Evolutionary conservation across 2,797 vertebrate genomes (phyloP), one percentile per base, ranked within the genome.

Genomic region (Hypotaenidia okinawae): DNA sequence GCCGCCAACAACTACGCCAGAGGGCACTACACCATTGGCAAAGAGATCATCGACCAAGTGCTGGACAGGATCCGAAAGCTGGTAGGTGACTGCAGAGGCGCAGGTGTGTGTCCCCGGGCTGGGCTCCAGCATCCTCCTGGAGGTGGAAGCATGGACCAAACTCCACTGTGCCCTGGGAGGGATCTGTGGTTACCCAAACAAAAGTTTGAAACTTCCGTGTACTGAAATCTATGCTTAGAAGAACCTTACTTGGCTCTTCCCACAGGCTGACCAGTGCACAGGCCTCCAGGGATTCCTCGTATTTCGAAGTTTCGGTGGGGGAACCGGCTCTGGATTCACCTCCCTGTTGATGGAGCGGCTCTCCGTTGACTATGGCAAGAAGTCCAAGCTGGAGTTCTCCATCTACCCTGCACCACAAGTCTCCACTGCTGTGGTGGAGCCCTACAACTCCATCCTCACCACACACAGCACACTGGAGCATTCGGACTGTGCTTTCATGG

Each of bases 281-380:
- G 98, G 98, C 1, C 98, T 98, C 37, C 98, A 98, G 33, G 94
- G 94, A 3, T 95, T 95, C 67, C 94, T 95, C 0, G 87, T 95
- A 5, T 95, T 95, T 45, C 98, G 96, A 27, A 98, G 98, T 2
- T 98, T 98, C 30, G 98, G 98, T 13, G 98, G 98, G 8, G 98
- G 98, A 51, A 99, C 98, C 0, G 98, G 98, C 52, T 98, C 98
- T 0, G 98, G 98, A 23, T 99, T 99, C 97, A 97, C 98, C 78
- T 98, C 98, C 7, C 95, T 98, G 61, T 92, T 98, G 52, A 98
- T 98, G 98, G 98, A 98, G 84, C 97, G 98, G 27, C 98, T 98
- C 82, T 98, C 98, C 0, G 98, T 98, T 21, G 98, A 98, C 85
- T 98, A 98, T 0, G 98, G 98, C 24, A 98, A 98, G 79, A 98